These are phyloP conservation scores for Hypotaenidia philippensis DNA, from an alignment of 2,797 vertebrate genomes.

Conservation along the genomic window DNA sequence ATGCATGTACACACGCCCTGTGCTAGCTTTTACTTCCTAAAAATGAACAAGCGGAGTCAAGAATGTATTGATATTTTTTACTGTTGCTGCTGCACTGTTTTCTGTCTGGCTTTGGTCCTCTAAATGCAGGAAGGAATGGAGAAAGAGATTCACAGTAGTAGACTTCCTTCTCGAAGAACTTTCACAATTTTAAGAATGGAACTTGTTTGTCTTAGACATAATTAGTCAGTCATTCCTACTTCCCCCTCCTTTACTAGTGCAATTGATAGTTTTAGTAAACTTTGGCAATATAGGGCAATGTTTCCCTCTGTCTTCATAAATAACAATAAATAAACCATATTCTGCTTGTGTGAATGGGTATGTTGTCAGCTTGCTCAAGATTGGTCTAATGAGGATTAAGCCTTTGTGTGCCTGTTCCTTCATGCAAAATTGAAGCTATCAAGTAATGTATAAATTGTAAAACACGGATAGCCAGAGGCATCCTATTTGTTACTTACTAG, in stretches of 20 bases:
- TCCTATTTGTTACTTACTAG: background rate
- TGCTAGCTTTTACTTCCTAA: background rate
- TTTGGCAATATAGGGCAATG: background rate
- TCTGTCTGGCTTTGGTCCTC: background rate
- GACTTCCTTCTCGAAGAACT: background rate
- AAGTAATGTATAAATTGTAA: background rate
- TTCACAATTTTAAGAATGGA: background rate
- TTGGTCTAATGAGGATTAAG: background rate
- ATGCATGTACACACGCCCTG: rapidly evolving
- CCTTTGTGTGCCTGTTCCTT: background rate
- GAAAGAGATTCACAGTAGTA: background rate
- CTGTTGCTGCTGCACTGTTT: background rate
- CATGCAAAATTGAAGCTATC: background rate
- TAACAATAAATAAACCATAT: background rate
- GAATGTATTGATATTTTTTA: background rate
- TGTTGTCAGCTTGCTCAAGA: background rate
- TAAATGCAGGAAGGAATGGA: background rate
- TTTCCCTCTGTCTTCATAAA: background rate
- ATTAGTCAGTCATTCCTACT: background rate
- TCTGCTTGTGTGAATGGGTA: background rate
- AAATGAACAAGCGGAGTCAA: background rate
- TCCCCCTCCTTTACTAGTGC: background rate
- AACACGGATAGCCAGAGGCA: background rate
- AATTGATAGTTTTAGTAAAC: background rate
- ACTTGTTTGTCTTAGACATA: background rate